Percentiles rank a stretch among this genome's conserved stretches.
phyloP scores from a whole-genome alignment of 2,797 vertebrate species.

The Tokudaia muenninki region DNA sequence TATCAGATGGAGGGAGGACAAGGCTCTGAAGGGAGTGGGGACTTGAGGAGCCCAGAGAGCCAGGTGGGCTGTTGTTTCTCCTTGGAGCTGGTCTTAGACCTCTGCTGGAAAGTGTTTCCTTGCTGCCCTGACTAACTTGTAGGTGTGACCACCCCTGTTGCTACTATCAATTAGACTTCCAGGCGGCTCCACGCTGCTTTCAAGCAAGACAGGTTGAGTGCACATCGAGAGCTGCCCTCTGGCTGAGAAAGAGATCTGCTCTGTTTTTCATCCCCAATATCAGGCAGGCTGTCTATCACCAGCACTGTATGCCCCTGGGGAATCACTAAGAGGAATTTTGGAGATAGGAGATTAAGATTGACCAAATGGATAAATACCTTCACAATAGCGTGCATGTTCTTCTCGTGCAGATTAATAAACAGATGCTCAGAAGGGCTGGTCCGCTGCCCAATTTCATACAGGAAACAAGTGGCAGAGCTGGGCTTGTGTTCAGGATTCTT shows the following conservation, averaged over 20 bases:
- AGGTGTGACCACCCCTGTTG: not conserved
- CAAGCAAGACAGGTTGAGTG: not conserved
- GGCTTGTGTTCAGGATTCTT: not conserved
- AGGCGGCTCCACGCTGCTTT: not conserved
- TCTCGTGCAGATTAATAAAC: not conserved
- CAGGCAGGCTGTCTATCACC: not conserved
- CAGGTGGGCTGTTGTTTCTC: not conserved
- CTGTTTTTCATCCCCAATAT: not conserved
- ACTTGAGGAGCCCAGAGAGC: not conserved
- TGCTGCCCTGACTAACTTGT: not conserved
- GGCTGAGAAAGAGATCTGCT: not conserved
- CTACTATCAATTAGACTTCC: not conserved
- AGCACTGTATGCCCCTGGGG: accelerated
- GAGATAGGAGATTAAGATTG: not conserved
- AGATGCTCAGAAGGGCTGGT: not conserved
- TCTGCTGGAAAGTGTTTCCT: not conserved
- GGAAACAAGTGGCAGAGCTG: not conserved
- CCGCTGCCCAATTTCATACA: not conserved
- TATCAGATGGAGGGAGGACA: not conserved
- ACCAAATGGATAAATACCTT: not conserved
- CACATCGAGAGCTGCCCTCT: not conserved
- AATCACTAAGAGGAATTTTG: not conserved
- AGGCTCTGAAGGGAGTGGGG: no score
- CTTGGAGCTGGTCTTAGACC: not conserved
- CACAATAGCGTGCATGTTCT: no score